Evolutionary conservation across 1,140 invertebrate genomes (phyloP).

Genomic region (Dermatophagoides farinae): DNA sequence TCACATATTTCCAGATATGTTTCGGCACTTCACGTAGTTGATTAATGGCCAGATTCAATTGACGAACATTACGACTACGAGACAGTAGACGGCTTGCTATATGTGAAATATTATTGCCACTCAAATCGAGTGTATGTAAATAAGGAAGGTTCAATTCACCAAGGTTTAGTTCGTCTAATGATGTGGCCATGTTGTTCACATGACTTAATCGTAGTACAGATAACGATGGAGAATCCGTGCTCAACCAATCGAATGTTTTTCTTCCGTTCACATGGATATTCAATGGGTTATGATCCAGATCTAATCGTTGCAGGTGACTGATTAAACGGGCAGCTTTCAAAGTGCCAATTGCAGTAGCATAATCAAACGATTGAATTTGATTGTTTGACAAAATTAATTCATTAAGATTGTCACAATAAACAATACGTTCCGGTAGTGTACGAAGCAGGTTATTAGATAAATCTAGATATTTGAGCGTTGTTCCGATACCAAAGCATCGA

Average conservation of each 20-base stretch:
- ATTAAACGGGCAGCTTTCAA: constrained; percentile 42
- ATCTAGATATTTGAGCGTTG: constrained; percentile 3
- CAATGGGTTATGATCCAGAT: constrained; percentile 50
- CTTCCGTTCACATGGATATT: not conserved
- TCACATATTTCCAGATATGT: constrained; percentile 17
- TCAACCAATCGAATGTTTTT: not conserved
- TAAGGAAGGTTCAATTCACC: constrained; percentile 13
- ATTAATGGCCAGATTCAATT: constrained; percentile 19
- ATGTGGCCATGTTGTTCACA: too few relatives aligned
- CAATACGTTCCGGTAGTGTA: not conserved
- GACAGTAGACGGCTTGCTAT: constrained; percentile 9
- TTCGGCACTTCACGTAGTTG: constrained; percentile 17
- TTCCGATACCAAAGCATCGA: constrained; percentile 6
- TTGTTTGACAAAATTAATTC: constrained; percentile 30
- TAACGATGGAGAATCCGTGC: not conserved
- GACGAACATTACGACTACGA: constrained; percentile 10
- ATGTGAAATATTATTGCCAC: constrained; percentile 15
- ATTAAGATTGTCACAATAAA: constrained; percentile 1
- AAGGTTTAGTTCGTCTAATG: not conserved
- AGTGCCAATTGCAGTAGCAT: constrained; percentile 36
- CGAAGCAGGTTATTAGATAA: not conserved
- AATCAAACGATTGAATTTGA: constrained; percentile 43
- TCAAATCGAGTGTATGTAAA: constrained; percentile 13
- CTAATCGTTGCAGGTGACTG: constrained; percentile 47
- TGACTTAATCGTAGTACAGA: too few relatives aligned